Evolutionary conservation across 64 coral and sea anemone genomes (phyloP).

Genomic region (Montipora cactus): DNA sequence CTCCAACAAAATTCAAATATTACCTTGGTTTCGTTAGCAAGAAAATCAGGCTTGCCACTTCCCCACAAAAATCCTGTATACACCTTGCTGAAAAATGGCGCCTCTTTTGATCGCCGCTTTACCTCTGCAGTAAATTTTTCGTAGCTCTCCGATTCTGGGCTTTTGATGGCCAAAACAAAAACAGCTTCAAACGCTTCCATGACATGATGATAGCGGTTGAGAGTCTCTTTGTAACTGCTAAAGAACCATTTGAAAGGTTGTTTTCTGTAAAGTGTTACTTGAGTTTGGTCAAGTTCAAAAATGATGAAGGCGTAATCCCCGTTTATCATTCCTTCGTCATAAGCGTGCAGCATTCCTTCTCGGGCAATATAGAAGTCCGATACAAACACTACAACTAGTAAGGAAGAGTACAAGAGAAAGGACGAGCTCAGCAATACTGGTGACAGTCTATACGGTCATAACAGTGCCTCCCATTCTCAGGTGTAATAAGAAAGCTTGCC

Average conservation of each 20-base stretch:
- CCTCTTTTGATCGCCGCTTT: constrained; percentile 44
- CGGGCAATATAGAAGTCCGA: constrained; percentile 76
- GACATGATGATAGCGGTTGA: constrained; percentile 58
- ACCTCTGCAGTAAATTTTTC: constrained; percentile 67
- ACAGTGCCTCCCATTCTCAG: too few relatives aligned
- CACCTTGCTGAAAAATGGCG: constrained; percentile 73
- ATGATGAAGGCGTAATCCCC: constrained; percentile 90
- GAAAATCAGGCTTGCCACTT: constrained; percentile 9
- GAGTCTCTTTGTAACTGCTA: constrained; percentile 57
- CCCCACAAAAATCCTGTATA: constrained; percentile 73
- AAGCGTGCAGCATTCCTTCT: constrained; percentile 86
- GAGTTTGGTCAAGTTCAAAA: constrained; percentile 82
- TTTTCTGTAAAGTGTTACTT: constrained; percentile 34
- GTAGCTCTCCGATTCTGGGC: constrained; percentile 70
- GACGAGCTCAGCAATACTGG: too few relatives aligned
- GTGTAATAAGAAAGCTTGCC: too few relatives aligned
- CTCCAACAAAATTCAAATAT: not conserved
- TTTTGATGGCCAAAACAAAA: constrained; percentile 87
- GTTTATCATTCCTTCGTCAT: constrained; percentile 85
- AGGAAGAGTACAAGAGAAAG: not conserved
- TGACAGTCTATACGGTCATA: not conserved
- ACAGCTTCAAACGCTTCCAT: constrained; percentile 75
- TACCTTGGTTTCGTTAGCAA: constrained; percentile 69
- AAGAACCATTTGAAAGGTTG: constrained; percentile 90
- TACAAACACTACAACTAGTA: constrained; percentile 88